Evolutionary conservation across 1,140 invertebrate species (phyloP).

Genomic region (Aplysia californica): DNA sequence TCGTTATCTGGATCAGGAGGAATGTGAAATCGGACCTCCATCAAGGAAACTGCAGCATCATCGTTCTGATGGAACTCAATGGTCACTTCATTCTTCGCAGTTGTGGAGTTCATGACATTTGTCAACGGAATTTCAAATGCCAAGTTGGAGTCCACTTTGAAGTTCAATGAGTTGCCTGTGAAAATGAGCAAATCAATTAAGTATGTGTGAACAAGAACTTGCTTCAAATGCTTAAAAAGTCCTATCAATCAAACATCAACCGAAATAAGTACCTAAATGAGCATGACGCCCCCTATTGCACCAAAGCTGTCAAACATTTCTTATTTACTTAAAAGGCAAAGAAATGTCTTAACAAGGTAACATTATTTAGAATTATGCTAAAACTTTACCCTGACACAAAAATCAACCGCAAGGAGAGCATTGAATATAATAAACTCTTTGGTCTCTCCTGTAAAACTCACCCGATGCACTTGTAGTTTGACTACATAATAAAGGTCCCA

Average conservation of each 20-base stretch:
- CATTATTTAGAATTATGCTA: neutral
- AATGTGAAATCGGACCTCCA: conserved; percentile 98
- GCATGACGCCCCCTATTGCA: neutral
- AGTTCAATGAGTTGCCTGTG: conserved; percentile 86
- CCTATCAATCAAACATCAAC: neutral
- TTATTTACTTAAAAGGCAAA: neutral
- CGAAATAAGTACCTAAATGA: neutral
- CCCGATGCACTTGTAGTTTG: too few relatives aligned
- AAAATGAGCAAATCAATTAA: too few relatives aligned
- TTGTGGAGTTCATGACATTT: conserved; percentile 95
- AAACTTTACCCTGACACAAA: too few relatives aligned
- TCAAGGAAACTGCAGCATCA: conserved; percentile 94
- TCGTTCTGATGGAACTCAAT: conserved; percentile 99
- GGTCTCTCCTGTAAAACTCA: too few relatives aligned
- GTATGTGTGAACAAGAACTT: neutral
- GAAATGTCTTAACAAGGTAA: neutral
- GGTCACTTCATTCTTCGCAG: conserved; percentile 99
- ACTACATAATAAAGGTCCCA: too few relatives aligned
- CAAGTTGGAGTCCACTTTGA: conserved; percentile 87
- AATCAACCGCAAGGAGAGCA: too few relatives aligned
- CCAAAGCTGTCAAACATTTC: neutral
- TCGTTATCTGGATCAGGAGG: conserved; percentile 77
- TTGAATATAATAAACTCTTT: too few relatives aligned
- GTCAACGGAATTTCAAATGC: conserved; percentile 97
- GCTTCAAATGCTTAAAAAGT: neutral